Base-by-base conservation (phyloP, 2,888 invertebrate genomes). In the Phengaris alcon region DNA sequence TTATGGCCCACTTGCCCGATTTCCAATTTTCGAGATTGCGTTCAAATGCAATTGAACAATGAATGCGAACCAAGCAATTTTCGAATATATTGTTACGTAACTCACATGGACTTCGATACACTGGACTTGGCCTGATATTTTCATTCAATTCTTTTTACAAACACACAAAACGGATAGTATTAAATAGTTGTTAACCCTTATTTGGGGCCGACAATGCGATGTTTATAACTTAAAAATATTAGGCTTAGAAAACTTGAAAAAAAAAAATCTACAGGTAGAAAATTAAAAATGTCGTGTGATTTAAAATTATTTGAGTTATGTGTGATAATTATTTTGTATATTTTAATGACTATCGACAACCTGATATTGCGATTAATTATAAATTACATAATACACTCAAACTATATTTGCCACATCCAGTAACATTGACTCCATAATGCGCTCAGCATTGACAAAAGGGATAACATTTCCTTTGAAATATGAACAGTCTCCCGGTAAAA, bases 401-500 rank as follows among this genome's bases (percentile, higher is more conserved):
- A 15, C 6, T 15, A 70, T 10, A 51, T 51, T 68, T 6, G 68
- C 52, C 64, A 35, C 59, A 35, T 75, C 64, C 54, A 73, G 74
- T 15, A 46, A 7, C 22, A 70, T 12, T 72, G 73, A 70, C 68
- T 74, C n/a, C 46, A 59, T 13, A 48, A 73, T 75, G 77, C 75
- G 75, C 70, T 78, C 78, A 78, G 77, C 77, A 64, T 64, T 73
- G 76, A 75, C 78, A 79, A 77, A 76, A 80, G 80, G 74, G 80
- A 81, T 81, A 80, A 80, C 79, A 80, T 81, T 81, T 79, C 79
- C 74, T 79, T 77, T 84, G 82, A 84, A 80, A 85, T 84, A 85
- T 82, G 75, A 81, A 81, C 81, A 80, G 78, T 78, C 78, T 77
- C 78, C 78, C 75, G 55, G 69, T 70, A 81, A 82, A 81, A 84